These are phyloP conservation scores for Deilephila porcellus DNA, from an alignment of 2,888 invertebrate genomes.

Conservation along the genomic window DNA sequence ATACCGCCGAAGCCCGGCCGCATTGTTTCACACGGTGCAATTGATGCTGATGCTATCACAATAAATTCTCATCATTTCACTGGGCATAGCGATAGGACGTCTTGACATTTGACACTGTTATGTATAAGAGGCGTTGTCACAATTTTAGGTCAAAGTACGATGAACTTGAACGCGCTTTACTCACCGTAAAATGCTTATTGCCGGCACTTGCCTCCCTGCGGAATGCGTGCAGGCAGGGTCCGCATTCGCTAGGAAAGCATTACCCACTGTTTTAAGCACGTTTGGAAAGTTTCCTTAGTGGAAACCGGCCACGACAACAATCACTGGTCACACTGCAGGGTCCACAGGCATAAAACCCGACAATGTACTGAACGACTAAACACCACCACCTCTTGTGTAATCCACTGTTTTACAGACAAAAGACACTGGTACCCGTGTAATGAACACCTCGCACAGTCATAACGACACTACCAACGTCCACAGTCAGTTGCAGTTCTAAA, in stretches of 20 bases:
- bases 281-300: conserved; percentile 82
- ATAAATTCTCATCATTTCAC: conserved; percentile 48
- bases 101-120: conserved; percentile 66
- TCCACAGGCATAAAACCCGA: conserved; percentile 67
- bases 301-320: conserved; percentile 84
- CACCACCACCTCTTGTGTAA: conserved; percentile 73
- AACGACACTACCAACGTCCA: conserved; percentile 62
- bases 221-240: conserved; percentile 81
- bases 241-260: conserved; percentile 82
- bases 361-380: conserved; percentile 68
- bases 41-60: conserved; percentile 40
- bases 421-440: conserved; percentile 78
- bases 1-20: conserved; percentile 9
- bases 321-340: conserved; percentile 80
- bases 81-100: conserved; percentile 45
- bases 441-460: conserved; percentile 63
- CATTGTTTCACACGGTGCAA: conserved; percentile 34
- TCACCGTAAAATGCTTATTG: conserved; percentile 84
- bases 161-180: conserved; percentile 81
- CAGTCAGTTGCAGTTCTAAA: conserved; percentile 33
- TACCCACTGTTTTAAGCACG: conserved; percentile 82
- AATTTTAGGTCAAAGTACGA: conserved; percentile 82
- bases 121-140: conserved; percentile 54
- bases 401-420: conserved; percentile 79
- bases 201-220: conserved; percentile 82